Conservation (phyloP, 2,113 vertebrate species). For the Stomatorhinus ivindoensis region DNA sequence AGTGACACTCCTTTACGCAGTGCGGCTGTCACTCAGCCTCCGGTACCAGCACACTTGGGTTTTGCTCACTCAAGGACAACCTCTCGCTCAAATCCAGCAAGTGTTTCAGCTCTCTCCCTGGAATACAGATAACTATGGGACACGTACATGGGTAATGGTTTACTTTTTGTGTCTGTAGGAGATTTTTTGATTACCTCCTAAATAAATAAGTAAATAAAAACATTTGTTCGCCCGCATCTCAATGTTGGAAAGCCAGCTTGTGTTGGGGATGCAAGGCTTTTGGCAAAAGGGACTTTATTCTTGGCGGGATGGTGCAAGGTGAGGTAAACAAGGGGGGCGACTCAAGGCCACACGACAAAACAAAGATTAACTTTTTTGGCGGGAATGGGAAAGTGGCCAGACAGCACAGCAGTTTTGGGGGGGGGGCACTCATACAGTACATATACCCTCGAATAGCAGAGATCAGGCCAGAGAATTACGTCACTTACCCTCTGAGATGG, state of each 20-base stretch:
- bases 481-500: not conserved
- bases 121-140: not conserved
- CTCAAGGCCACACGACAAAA: not conserved
- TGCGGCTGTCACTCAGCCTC: constrained; percentile 11
- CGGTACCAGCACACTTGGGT: not conserved
- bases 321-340: not conserved
- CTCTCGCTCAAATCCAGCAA: not conserved
- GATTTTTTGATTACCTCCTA: not conserved
- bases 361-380: not conserved
- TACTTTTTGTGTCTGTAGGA: not conserved
- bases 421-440: not conserved
- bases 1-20: constrained; percentile 3
- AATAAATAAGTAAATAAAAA: not conserved
- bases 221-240: not conserved
- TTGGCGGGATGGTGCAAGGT: not conserved
- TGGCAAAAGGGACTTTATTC: not conserved
- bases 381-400: not conserved
- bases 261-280: not conserved
- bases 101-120: not conserved
- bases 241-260: not conserved
- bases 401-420: not conserved
- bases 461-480: no score
- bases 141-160: not conserved
- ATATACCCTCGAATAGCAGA: not conserved
- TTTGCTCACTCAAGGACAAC: not conserved